Evolutionary conservation across 2,888 invertebrate genomes (phyloP), one percentile per base, ranked within the genome.

Genomic region (Macrophya alboannulata): DNA sequence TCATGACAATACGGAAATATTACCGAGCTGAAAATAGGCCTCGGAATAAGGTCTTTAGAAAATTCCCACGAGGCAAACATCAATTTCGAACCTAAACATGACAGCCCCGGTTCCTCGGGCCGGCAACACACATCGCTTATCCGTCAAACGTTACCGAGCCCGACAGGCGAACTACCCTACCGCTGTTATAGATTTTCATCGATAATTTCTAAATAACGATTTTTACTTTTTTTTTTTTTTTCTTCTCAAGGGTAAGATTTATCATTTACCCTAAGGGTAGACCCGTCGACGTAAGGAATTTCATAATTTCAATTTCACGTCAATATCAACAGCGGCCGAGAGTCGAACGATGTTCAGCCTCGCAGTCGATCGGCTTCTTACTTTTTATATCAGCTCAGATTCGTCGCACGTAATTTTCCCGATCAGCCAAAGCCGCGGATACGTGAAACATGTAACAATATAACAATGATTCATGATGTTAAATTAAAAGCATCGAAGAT

Each of bases 71-170:
- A 12, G 72, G 15, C 12, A 74, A 74, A 45, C 45, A 45, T 43
- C 21, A 45, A 12, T 45, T 74, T 45, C 21, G 45, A 45, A 45
- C 43, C 21, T 45, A 10, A 17, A 17, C 12, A 37, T 68, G 10
- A 77, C 9, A 55, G 17, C 31, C 25, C n/a, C 43, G 37, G 43
- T 81, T 81, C 62, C 43, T 43, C 62, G 6, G 2, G 25, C 15
- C 62, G 81, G 81, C 81, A 81, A 62, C 59, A 81, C 62, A 81
- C 81, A 81, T 43, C 21, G 43, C 81, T 62, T 43, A 21, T 81
- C 37, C 15, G 81, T 81, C 40, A 81, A 17, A 62, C 81, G 43
- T 40, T 62, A 62, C 21, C 1, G 25, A 40, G 59, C 12, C 21
- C 62, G 81, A 62, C 81, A 62, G 81, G 62, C 40, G 55, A 55